Conservation (phyloP, 1,140 invertebrate genomes). For the Watersipora subatra region DNA sequence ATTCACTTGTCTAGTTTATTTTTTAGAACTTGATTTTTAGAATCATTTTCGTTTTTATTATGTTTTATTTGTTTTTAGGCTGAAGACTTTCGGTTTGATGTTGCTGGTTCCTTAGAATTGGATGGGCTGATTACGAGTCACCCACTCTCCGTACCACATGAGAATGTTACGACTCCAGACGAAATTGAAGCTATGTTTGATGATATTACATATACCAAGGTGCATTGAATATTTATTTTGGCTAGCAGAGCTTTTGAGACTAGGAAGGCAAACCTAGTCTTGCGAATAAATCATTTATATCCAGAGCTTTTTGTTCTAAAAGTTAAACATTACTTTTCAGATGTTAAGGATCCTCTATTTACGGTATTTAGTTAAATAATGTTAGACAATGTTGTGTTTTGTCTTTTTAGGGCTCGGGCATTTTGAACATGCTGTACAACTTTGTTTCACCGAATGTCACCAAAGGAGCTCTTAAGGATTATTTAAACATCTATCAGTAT, state of each 20-base stretch:
- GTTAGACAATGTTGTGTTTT: not conserved
- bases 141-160: not conserved
- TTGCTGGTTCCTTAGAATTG: not conserved
- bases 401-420: not conserved
- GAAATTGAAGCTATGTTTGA: not conserved
- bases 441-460: not conserved
- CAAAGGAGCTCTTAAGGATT: constrained; percentile 14
- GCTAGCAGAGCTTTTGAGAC: not conserved
- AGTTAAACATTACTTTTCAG: not conserved
- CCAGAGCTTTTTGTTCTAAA: not conserved
- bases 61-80: too few species aligned
- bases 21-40: not conserved
- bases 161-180: not conserved
- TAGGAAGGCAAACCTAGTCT: not conserved
- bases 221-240: not conserved
- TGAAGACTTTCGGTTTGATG: not conserved
- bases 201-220: not conserved
- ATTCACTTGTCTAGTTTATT: not conserved
- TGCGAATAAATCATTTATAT: not conserved
- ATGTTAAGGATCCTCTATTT: not conserved
- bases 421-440: not conserved
- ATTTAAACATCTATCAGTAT: constrained; percentile 28
- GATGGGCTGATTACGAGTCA: not conserved
- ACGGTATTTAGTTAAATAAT: not conserved
- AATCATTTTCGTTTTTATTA: too few species aligned